Evolutionary conservation across 1,140 invertebrate species (phyloP).

Genomic region (Panonychus citri): DNA sequence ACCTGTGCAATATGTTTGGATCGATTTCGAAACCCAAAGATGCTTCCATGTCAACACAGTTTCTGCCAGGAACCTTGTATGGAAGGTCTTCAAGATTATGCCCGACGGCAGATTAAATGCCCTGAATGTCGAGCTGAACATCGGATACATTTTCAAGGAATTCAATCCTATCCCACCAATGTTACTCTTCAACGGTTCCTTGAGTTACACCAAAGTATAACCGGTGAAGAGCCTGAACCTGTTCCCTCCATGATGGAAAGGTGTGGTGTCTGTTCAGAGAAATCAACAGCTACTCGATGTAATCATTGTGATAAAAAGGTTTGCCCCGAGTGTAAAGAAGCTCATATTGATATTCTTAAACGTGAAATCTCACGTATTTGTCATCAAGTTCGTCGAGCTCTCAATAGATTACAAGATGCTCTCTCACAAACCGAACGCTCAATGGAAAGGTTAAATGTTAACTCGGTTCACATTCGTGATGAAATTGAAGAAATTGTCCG

Average conservation of each 20-base stretch:
- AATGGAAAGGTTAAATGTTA: slow-evolving; percentile 51
- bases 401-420: slow-evolving; percentile 62
- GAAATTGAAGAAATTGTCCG: slow-evolving; percentile 78
- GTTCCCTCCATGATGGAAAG: slow-evolving; percentile 23
- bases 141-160: slow-evolving; percentile 69
- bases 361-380: slow-evolving; percentile 69
- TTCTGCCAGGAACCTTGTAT: slow-evolving; percentile 96
- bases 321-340: slow-evolving; percentile 65
- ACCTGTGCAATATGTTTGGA: slow-evolving; percentile 96
- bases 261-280: slow-evolving; percentile 63
- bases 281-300: slow-evolving; percentile 65
- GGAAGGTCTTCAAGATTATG: slow-evolving; percentile 85
- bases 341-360: slow-evolving; percentile 82
- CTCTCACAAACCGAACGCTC: slow-evolving; percentile 60
- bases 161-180: slow-evolving; percentile 84
- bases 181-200: slow-evolving; percentile 83
- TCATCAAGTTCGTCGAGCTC: slow-evolving; percentile 45
- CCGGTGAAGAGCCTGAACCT: slow-evolving; percentile 30
- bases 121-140: slow-evolving; percentile 96
- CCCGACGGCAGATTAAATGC: slow-evolving; percentile 84
- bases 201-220: slow-evolving; percentile 80
- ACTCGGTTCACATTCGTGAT: slow-evolving; percentile 57
- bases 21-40: slow-evolving; percentile 82
- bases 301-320: slow-evolving; percentile 80
- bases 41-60: slow-evolving; percentile 96